Percentiles rank a stretch among this genome's conserved stretches.
These are phyloP conservation scores for Heliothis subflexa DNA, from an alignment of 1,140 invertebrate species.

Conservation along the genomic window DNA sequence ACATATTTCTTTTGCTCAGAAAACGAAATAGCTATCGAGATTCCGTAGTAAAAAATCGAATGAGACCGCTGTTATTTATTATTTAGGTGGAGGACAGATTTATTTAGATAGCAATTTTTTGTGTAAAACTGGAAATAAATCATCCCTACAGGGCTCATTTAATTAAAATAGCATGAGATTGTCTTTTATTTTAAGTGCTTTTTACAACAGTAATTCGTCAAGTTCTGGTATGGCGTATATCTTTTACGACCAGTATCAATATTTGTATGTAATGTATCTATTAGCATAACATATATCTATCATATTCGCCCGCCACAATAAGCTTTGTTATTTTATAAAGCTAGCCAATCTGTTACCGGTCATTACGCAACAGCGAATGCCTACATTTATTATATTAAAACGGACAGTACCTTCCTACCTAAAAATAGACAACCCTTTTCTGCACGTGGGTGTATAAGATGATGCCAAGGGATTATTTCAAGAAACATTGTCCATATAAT, in stretches of 20 bases:
- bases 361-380: neutral
- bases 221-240: no score
- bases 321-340: neutral
- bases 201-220: no score
- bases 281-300: no score
- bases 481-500: neutral
- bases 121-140: constrained; percentile 26
- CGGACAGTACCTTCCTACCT: neutral
- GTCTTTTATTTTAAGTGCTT: neutral
- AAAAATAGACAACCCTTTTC: constrained; percentile 10
- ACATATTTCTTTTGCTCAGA: constrained; percentile 47
- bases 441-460: neutral
- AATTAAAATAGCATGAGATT: neutral
- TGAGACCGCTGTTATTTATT: constrained; percentile 50
- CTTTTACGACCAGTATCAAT: no score
- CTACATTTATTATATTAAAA: neutral
- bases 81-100: constrained; percentile 47
- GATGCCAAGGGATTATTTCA: neutral
- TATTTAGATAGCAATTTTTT: constrained; percentile 39
- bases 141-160: neutral
- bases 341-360: neutral
- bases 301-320: no score
- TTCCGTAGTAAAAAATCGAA: constrained; percentile 51
- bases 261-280: no score
- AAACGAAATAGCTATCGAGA: constrained; percentile 50